Base-by-base conservation (phyloP, 2,888 invertebrate species). In the Phyllotreta striolata region DNA sequence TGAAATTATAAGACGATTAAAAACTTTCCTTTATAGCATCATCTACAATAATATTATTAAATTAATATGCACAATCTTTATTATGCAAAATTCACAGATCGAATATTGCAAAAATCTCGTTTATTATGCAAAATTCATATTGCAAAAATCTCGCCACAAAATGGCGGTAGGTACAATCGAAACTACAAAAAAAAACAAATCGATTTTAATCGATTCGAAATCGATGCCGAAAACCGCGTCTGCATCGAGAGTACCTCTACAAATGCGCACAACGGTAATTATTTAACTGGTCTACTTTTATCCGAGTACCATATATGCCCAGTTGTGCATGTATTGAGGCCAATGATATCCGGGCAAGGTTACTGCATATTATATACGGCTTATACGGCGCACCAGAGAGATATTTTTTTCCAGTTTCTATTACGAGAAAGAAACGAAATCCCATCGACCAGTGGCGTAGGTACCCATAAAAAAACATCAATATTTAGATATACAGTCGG, bases 331-430 rank as follows among this genome's bases (percentile, higher is more conserved):
- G 77, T 75, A 79, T 77, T 79, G 76, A 75, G 79, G 78, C 77
- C 78, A 78, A 78, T 78, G 79, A 76, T 78, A 78, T 71, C 63
- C 72, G 66, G 70, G 72, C 76, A 77, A 77, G 78, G 75, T 74
- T 73, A 71, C 61, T 13, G 43, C 66, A 64, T 52, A 24, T 24
- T 24, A 24, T 24, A 24, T 24, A 4, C 24, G 24, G 24, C 24
- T 3, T 24, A 72, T 70, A 73, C 68, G 72, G 72, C 68, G 68
- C 71, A n/a, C n/a, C n/a, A 68, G 71, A 24, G 72, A 72, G 68
- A 67, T 66, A 63, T 68, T 68, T 70, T 72, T 66, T 69, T 70
- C 72, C 24, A 24, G n/a, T 24, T 24, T 24, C 67, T 69, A 70
- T 69, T 66, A 63, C 63, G 62, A 41, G 59, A 62, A 60, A 52